Percentiles rank a stretch among this genome's conserved stretches.
Evolutionary conservation across 2,113 vertebrate genomes (phyloP).

Genomic region (Syngnathus floridae): DNA sequence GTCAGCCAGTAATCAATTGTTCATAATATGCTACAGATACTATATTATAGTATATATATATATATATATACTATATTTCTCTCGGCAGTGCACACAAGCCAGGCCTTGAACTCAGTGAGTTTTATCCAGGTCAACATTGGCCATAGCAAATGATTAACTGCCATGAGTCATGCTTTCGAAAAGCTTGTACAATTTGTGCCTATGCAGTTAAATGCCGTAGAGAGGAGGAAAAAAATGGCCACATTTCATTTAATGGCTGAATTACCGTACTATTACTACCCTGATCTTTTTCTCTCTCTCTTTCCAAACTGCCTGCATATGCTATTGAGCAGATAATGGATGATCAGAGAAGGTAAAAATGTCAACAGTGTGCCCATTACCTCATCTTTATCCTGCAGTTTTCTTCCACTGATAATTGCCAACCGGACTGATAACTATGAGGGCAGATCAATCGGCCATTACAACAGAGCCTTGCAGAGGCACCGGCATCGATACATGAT

Average conservation of each 20-base stretch:
- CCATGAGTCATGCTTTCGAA: slow-evolving; percentile 29
- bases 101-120: slow-evolving; percentile 5
- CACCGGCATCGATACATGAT: slow-evolving; percentile 24
- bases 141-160: slow-evolving; percentile 38
- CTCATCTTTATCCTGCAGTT: slow-evolving; percentile 30
- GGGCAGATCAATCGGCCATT: slow-evolving; percentile 27
- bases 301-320: slow-evolving; percentile 11
- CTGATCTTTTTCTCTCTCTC: neutral
- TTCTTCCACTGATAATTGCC: slow-evolving; percentile 35
- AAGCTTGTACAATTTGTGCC: slow-evolving; percentile 29
- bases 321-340: slow-evolving; percentile 17
- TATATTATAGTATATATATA: neutral
- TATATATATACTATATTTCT: neutral
- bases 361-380: slow-evolving; percentile 25
- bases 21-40: slow-evolving; percentile 38
- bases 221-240: slow-evolving; percentile 34
- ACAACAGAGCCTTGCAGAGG: slow-evolving; percentile 4
- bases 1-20: slow-evolving; percentile 42
- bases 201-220: slow-evolving; percentile 37
- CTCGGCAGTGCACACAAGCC: slow-evolving; percentile 11
- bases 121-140: slow-evolving; percentile 29
- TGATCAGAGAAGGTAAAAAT: slow-evolving; percentile 13
- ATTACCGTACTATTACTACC: slow-evolving; percentile 30
- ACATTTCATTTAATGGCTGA: slow-evolving; percentile 33
- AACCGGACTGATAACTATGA: slow-evolving; percentile 7